Conservation (phyloP, 2,888 invertebrate species). For the Tipula unca region DNA sequence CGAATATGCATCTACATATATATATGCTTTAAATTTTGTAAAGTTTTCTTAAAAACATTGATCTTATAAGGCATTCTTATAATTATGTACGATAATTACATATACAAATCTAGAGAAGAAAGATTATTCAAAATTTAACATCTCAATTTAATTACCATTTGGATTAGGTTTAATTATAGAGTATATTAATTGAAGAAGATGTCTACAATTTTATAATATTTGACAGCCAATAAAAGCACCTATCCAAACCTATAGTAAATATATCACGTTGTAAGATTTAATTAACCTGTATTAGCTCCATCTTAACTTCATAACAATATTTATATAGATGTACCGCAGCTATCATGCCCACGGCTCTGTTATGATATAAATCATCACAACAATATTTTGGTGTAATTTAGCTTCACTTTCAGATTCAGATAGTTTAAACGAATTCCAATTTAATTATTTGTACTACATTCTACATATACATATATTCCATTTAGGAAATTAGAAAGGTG, state of each 20-base stretch:
- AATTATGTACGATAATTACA: too few relatives aligned
- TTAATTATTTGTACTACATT: background rate
- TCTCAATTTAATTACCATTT: too few relatives aligned
- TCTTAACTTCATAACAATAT: background rate
- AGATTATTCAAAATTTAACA: too few relatives aligned
- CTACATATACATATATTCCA: background rate
- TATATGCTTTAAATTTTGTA: too few relatives aligned
- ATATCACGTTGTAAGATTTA: background rate
- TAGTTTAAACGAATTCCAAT: background rate
- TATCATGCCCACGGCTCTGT: background rate
- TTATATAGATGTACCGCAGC: background rate
- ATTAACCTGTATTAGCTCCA: background rate
- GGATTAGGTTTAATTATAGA: too few relatives aligned
- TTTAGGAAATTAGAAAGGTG: background rate
- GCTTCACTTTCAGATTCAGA: background rate
- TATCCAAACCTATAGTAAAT: background rate
- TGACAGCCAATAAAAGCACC: background rate
- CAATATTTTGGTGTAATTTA: background rate
- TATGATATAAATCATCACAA: background rate
- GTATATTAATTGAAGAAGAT: too few relatives aligned
- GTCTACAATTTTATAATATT: too few relatives aligned
- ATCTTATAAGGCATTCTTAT: too few relatives aligned
- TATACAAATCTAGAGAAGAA: too few relatives aligned
- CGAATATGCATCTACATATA: too few relatives aligned
- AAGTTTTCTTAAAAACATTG: too few relatives aligned